These are phyloP conservation scores for Crypturellus undulatus DNA, from an alignment of 2,113 vertebrate genomes.

Conservation along the genomic window DNA sequence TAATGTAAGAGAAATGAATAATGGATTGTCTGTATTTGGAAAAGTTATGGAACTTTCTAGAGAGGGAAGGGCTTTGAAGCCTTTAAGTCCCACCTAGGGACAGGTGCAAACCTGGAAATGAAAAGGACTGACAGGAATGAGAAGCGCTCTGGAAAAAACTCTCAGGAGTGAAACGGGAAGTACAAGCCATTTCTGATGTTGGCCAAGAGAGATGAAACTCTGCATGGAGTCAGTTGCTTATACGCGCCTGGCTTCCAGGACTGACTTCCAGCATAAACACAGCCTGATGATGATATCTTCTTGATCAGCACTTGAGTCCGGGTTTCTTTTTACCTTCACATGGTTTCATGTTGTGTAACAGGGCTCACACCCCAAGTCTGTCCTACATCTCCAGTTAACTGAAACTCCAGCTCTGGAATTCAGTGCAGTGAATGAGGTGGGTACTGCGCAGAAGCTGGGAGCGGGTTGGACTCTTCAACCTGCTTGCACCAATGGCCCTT, in stretches of 20 bases:
- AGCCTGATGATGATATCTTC: neutral
- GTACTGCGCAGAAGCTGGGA: neutral
- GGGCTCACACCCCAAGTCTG: accelerated
- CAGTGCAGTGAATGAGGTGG: neutral
- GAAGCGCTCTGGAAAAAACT: neutral
- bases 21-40: neutral
- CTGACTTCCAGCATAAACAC: neutral
- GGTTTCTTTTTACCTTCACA: neutral
- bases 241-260: neutral
- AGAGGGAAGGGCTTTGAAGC: neutral
- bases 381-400: neutral
- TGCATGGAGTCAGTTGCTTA: neutral
- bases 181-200: neutral
- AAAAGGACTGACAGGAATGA: neutral
- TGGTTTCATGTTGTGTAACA: neutral
- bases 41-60: neutral
- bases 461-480: neutral
- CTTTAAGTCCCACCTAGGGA: neutral
- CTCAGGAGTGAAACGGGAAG: neutral
- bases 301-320: neutral
- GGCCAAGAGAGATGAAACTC: neutral
- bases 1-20: neutral
- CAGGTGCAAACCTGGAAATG: neutral
- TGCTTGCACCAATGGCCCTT: accelerated
- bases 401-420: neutral